Evolutionary conservation across 2,888 invertebrate genomes (phyloP), one percentile per base, ranked within the genome.

Genomic region (Hirudinaria manillensis): DNA sequence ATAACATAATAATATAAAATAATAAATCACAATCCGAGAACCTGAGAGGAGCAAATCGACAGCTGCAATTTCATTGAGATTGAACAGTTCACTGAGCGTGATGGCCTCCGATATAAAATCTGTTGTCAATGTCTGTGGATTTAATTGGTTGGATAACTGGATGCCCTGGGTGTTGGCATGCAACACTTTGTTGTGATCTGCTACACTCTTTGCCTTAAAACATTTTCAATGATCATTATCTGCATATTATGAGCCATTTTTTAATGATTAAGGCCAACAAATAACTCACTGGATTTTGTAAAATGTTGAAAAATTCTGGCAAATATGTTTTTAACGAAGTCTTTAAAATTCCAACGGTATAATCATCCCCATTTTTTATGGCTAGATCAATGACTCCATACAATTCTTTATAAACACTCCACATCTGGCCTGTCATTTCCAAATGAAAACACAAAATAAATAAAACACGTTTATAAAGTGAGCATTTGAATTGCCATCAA

Each of bases 31-130:
- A 36, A 36, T 61, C 13, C 19, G 24, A 16, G 7, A 81, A 88
- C 89, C 88, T 4, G 93, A 92, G 82, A 93, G 92, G 0, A 98
- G 87, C 2, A 98, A 87, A 86, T 96, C 94, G 79, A 96, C 85
- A 0, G 95, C 91, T 78, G 93, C 89, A 81, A 92, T 91, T 85
- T 97, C 97, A 85, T 95, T 94, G 76, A 97, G 88, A 81, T 93
- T 90, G 86, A 93, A 96, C 91, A 97, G 93, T 82, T 97, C 95
- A 80, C 95, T 94, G 80, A 98, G 88, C 72, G 96, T 93, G n/a
- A 94, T 87, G 34, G 93, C 91, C 87, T 98, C 97, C 85, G 94
- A 92, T 3, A 95, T 92, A 32, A 96, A 87, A 79, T 93, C 92
- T 81, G 91, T 91, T 0, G 94, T 91, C 27, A 96, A 81, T 0